phyloP scores from a whole-genome alignment of 2,797 vertebrate species.

The Sebastes oblongus region DNA sequence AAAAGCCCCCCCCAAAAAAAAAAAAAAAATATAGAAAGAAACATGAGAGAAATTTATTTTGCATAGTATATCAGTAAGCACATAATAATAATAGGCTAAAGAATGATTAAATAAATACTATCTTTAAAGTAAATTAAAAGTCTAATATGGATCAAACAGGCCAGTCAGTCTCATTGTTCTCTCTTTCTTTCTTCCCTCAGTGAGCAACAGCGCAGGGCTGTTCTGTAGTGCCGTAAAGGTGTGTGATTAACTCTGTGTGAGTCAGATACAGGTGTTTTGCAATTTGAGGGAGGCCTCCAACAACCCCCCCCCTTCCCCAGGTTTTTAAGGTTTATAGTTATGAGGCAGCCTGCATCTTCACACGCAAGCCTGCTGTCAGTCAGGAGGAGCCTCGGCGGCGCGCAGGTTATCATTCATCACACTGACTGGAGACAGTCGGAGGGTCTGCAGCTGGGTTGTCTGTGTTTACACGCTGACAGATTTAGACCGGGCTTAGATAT shows the following conservation, averaged over 20 bases:
- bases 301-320: constrained; percentile 64
- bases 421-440: constrained; percentile 27
- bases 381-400: constrained; percentile 14
- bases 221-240: constrained; percentile 39
- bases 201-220: constrained; percentile 20
- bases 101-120: neutral
- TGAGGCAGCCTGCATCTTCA: constrained; percentile 71
- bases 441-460: constrained; percentile 53
- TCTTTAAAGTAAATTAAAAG: neutral
- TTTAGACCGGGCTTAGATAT: constrained; percentile 38
- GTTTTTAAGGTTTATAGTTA: constrained; percentile 66
- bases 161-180: constrained; percentile 1
- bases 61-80: neutral
- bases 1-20: too few relatives aligned
- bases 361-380: constrained; percentile 74
- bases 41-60: neutral
- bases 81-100: neutral
- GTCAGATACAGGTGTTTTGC: constrained; percentile 83
- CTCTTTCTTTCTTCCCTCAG: constrained; percentile 12
- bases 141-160: neutral
- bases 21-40: neutral
- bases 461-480: constrained; percentile 52
- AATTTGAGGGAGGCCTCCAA: constrained; percentile 72
- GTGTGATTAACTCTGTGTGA: constrained; percentile 76
- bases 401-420: constrained; percentile 51